phyloP scores from a whole-genome alignment of 2,113 vertebrate genomes.

The Mixornis gularis region DNA sequence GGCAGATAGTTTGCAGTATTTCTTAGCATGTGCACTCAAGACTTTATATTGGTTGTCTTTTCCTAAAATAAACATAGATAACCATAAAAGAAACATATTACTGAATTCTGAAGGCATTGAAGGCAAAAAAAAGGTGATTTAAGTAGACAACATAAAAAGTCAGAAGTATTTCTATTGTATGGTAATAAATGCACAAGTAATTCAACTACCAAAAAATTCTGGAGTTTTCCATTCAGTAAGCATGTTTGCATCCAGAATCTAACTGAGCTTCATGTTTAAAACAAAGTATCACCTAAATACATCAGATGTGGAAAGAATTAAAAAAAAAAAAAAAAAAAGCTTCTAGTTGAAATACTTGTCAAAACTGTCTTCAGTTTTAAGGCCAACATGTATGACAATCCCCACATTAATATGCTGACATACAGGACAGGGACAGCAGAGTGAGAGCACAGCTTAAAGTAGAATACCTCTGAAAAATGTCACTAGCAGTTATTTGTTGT shows the following conservation, averaged over 20 bases:
- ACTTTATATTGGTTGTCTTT: background rate
- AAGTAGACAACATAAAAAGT: background rate
- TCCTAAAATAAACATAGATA: background rate
- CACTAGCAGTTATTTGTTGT: slow-evolving; percentile 10
- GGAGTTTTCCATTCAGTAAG: background rate
- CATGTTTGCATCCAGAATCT: background rate
- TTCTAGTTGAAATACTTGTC: slow-evolving; percentile 23
- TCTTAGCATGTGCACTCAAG: background rate
- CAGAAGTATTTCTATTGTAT: background rate
- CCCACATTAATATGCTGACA: background rate
- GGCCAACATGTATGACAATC: background rate
- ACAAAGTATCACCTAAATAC: background rate
- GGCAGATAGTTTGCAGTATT: background rate
- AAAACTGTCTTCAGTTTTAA: slow-evolving; percentile 37
- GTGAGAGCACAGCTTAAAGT: background rate
- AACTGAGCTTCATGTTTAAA: background rate
- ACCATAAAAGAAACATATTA: background rate
- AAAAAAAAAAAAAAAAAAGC: background rate
- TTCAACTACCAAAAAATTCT: background rate
- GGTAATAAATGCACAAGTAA: background rate
- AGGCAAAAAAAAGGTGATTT: background rate
- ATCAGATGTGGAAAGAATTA: background rate
- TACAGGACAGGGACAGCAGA: background rate
- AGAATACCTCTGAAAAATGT: slow-evolving; percentile 17
- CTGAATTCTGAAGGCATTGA: background rate